phyloP scores from a whole-genome alignment of 2,797 vertebrate species.

The Stomatorhinus walkeri region DNA sequence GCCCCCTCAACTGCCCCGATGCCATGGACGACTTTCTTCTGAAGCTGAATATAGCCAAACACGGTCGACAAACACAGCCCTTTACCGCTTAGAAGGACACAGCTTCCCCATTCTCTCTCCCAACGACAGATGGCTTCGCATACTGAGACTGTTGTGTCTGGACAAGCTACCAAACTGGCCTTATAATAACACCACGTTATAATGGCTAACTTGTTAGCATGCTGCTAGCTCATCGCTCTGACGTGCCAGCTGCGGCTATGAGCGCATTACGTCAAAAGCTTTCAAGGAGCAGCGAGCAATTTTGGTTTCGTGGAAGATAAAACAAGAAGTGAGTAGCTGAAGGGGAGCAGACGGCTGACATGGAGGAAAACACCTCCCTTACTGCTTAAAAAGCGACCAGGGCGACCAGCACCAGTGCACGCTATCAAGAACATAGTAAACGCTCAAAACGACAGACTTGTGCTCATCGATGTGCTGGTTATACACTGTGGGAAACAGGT shows the following conservation, averaged over 20 bases:
- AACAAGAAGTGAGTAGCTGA: background rate
- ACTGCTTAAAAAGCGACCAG: background rate
- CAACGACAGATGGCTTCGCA: background rate
- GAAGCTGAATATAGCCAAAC: background rate
- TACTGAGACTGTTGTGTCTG: background rate
- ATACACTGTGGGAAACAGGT: background rate
- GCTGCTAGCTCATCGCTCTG: background rate
- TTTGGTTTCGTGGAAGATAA: background rate
- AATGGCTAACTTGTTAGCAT: constrained; percentile 3
- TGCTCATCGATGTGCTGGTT: background rate
- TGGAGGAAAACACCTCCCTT: background rate
- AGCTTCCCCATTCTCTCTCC: background rate
- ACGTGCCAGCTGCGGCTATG: background rate
- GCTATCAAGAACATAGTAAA: background rate
- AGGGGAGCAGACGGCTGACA: background rate
- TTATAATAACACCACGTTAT: background rate
- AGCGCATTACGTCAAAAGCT: background rate
- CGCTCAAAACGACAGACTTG: background rate
- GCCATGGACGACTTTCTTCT: background rate
- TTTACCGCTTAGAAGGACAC: background rate
- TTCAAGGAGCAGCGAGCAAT: background rate
- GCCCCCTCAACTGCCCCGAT: background rate
- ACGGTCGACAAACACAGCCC: background rate
- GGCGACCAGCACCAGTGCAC: background rate
- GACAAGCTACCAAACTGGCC: background rate